Evolutionary conservation across 2,113 vertebrate species (phyloP), one percentile per base, ranked within the genome.

Genomic region (Epinephelus fuscoguttatus): DNA sequence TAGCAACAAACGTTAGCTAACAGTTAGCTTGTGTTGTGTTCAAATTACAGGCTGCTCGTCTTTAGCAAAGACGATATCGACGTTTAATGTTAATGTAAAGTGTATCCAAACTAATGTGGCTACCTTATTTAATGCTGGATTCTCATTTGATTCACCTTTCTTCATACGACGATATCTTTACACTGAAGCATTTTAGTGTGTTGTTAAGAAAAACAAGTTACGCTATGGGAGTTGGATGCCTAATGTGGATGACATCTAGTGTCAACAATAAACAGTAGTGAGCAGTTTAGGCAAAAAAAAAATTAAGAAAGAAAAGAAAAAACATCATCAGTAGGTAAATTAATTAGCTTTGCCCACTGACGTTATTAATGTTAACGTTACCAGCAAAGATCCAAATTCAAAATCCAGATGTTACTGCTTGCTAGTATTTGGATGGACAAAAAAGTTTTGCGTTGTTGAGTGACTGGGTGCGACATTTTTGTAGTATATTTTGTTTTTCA

Each of bases 1-100:
- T 93, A 91, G 92, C 90, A 33, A 11, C 23, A 4, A 73, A 13
- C 66, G 66, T 30, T 19, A 53, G 93, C 93, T 93, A 88, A 78
- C 64, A 37, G 15, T 25, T 87, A 91, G 88, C 90, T 57, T 45
- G 8, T 45, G 42, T 78, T 83, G 70, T 80, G 62, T 72, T 81
- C 23, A 25, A 33, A n/a, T 67, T 15, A 52, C 37, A 42, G 52
- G 15, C 37, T 40, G 19, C 25, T 57, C 23, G 37, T 14, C 18
- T 37, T 56, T 37, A 7, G 4, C 14, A 27, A 66, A 73, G 6
- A 59, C 7, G 23, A 2, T 18, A 9, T 2, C 17, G 4, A 17
- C 30, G 18, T 18, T 7, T 37, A 37, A 37, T 4, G 33, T 47
- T 40, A 23, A 42, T 7, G 1, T 37, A 45, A 72, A 8, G 45